phyloP scores from a whole-genome alignment of 2,888 invertebrate genomes.

The Galerucella pusilla region DNA sequence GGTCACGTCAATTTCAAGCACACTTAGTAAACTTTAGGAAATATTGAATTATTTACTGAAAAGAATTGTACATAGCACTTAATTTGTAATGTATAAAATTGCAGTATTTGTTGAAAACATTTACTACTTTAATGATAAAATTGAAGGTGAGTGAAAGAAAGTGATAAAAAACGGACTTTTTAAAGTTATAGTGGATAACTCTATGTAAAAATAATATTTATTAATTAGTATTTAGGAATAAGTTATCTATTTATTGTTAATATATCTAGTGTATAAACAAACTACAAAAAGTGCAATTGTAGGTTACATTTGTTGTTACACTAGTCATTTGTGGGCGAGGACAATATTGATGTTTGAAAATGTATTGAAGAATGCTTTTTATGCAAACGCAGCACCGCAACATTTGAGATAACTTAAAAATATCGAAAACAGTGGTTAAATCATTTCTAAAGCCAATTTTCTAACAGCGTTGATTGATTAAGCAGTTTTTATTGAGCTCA shows the following conservation, averaged over 20 bases:
- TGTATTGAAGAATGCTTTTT: not conserved
- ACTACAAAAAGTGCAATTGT: not conserved
- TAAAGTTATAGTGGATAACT: not conserved
- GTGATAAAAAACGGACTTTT: constrained; percentile 16
- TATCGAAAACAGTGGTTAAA: too few relatives aligned
- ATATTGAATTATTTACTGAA: not conserved
- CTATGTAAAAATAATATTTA: constrained; percentile 29
- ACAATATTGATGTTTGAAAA: not conserved
- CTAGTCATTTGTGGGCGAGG: not conserved
- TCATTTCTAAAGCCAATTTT: too few relatives aligned
- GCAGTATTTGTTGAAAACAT: too few relatives aligned
- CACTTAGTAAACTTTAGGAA: not conserved
- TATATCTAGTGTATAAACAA: not conserved
- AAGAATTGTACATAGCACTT: not conserved
- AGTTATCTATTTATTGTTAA: constrained; percentile 1
- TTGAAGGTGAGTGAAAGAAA: constrained; percentile 31
- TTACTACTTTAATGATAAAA: not conserved
- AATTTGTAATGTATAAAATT: not conserved
- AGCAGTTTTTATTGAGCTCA: too few relatives aligned
- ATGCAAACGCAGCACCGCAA: not conserved
- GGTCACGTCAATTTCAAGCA: too few relatives aligned
- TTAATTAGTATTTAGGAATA: constrained; percentile 10
- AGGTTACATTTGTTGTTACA: not conserved
- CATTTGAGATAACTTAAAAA: too few relatives aligned
- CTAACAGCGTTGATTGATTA: too few relatives aligned